Base-by-base conservation (phyloP, 1,140 invertebrate genomes). In the Palaemon carinicauda region DNA sequence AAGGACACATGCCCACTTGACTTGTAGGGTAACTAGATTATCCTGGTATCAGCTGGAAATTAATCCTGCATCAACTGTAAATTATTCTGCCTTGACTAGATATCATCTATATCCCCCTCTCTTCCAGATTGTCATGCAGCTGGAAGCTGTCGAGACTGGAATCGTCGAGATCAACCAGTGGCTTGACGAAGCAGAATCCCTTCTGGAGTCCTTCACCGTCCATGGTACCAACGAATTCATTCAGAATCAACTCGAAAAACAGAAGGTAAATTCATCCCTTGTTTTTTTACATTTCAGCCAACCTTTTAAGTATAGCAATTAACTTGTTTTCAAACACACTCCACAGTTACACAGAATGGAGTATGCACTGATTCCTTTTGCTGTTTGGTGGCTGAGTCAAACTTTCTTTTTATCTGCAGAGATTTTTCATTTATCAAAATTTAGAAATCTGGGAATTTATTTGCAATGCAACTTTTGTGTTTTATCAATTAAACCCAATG, bases 81-180 rank as follows among this genome's bases (percentile, higher is more conserved):
- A 15, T 0, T 9, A 74, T 27, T 74, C n/a, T n/a, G n/a, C n/a
- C n/a, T n/a, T n/a, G n/a, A n/a, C n/a, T n/a, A n/a, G n/a, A n/a
- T n/a, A n/a, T n/a, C 27, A 29, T 14, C 12, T 15, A 1, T 0
- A 33, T 29, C 21, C 97, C 90, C 92, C 95, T 17, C 95, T 95
- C 90, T 94, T 96, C 89, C 96, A 98, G 90, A 91, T 98, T 12
- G 91, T 97, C 29, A 96, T 97, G 0, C 97, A 98, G 90, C 95
- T 98, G 90, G 96, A 97, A 91, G 96, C 97, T 0, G 91, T 98
- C 71, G 96, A 98, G 91, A 94, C 94, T 24, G 97, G 97, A 0
- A 95, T 97, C 90, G 93, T 93, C 80, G 97, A 98, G 91, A 95
- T 98, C 41, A 93, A 94, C 78, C 91, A 92, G 3, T 99, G 97